Evolutionary conservation across 2,888 invertebrate species (phyloP).

Genomic region (Rapana venosa): DNA sequence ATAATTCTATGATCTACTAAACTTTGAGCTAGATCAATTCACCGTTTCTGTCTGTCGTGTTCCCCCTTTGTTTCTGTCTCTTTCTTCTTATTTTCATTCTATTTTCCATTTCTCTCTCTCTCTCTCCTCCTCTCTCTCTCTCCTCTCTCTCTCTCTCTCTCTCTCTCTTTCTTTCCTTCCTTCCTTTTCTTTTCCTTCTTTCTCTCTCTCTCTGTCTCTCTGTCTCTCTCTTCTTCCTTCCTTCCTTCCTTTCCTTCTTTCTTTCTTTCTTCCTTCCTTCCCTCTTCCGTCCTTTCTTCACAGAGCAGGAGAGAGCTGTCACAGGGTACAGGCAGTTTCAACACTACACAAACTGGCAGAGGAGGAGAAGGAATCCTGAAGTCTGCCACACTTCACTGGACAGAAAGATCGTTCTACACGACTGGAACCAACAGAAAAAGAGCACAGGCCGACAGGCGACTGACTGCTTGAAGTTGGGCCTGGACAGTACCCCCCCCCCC

Average conservation of each 20-base stretch:
- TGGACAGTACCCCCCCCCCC: too few species aligned
- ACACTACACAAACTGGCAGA: too few species aligned
- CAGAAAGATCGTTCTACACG: too few species aligned
- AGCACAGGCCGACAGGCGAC: too few species aligned
- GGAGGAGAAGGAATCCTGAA: too few species aligned
- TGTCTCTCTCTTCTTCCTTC: background rate
- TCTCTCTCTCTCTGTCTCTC: background rate
- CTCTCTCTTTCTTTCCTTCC: conserved; percentile 12
- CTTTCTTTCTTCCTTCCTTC: too few species aligned
- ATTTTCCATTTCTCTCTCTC: background rate
- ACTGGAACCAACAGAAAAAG: too few species aligned
- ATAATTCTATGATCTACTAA: background rate
- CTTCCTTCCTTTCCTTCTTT: background rate
- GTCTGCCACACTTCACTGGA: too few species aligned
- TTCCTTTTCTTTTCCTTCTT: background rate
- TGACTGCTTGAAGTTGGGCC: too few species aligned
- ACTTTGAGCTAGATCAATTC: background rate
- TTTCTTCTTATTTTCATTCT: background rate
- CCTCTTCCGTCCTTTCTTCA: too few species aligned
- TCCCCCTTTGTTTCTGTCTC: conserved; percentile 5
- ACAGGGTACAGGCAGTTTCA: too few species aligned
- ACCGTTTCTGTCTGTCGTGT: background rate
- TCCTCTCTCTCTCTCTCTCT: conserved; percentile 10
- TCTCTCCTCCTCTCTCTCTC: background rate
- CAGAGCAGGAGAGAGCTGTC: too few species aligned